Evolutionary conservation across 30 jellyfish, hydroid and myxozoan genomes (phyloP).

Genomic region (Aurelia sp.): DNA sequence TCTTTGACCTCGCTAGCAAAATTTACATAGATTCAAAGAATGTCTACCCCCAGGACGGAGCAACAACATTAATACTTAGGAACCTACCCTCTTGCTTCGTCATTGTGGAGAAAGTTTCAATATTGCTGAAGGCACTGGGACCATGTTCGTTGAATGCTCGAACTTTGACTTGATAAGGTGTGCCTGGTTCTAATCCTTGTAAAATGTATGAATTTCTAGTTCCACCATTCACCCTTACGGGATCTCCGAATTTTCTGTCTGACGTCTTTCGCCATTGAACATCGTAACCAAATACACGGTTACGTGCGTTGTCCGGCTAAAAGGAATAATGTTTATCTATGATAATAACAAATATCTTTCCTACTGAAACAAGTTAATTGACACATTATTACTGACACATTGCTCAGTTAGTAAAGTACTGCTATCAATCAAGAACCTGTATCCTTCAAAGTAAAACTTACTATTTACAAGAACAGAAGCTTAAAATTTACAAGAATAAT

Average conservation of each 20-base stretch:
- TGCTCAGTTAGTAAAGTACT: too few species aligned
- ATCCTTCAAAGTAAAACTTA: too few species aligned
- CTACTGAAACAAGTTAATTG: too few species aligned
- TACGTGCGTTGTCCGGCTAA: constrained; percentile 77
- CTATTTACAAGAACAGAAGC: too few species aligned
- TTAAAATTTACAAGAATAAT: too few species aligned
- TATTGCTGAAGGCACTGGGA: constrained; percentile 69
- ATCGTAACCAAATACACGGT: constrained; percentile 79
- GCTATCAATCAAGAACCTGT: too few species aligned
- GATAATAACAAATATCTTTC: too few species aligned
- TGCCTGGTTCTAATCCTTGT: constrained; percentile 64
- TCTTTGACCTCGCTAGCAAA: too few species aligned
- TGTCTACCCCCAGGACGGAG: constrained; percentile 15
- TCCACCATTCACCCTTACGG: constrained; percentile 19
- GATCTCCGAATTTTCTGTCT: constrained; percentile 39
- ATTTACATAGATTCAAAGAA: too few species aligned
- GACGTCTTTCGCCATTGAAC: constrained; percentile 71
- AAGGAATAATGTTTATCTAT: not conserved
- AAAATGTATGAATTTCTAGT: constrained; percentile 33
- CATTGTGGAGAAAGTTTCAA: constrained; percentile 47
- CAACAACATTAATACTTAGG: not conserved
- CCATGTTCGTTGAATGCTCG: constrained; percentile 80
- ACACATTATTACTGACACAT: too few species aligned
- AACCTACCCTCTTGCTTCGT: constrained; percentile 67
- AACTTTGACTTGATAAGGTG: constrained; percentile 77